Base-by-base conservation (phyloP, 1,140 invertebrate species). In the Drosophila triauraria region DNA sequence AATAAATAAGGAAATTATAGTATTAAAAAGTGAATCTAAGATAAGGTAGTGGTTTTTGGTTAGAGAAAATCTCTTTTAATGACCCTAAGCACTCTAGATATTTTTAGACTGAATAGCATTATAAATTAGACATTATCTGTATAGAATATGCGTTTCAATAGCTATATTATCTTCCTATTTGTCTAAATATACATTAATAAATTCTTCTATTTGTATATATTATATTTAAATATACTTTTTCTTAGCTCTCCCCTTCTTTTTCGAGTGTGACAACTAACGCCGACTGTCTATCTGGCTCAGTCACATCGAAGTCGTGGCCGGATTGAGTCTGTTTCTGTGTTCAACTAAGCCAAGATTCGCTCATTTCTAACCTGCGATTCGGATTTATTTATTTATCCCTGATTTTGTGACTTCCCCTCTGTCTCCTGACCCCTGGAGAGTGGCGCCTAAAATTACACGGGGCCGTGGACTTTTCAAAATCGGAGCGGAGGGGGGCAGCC, bases 261-360 rank as follows among this genome's bases (percentile, higher is more conserved):
- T 17, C 15, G 3, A 70, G 63, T 70, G 69, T 75, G 56, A 57
- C 59, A 62, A 80, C 70, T 67, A 74, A 70, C 68, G 67, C 57
- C 71, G 74, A 43, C 60, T 57, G 76, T 88, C 85, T 87, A 87
- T 87, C 83, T 83, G 53, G 70, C 78, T 75, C 77, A 78, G 85
- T 88, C 81, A 78, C 74, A 84, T 88, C 85, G 85, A 88, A 90
- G 84, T 88, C 84, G 85, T 88, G 84, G 81, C 85, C 63, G 82
- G 62, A 75, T 70, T 67, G 76, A 61, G 71, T 72, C 67, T 74
- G 72, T 78, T 78, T 75, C 51, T 56, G 59, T 86, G 69, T 81
- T 76, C 72, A 58, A 25, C 57, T 67, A 60, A 54, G 63, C 67
- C 67, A 70, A 70, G 63, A 69, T 65, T 78, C 63, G 51, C 53